A percentile compares a stretch with the other conserved stretches of the same genome.
Evolutionary conservation across 1,140 invertebrate genomes (phyloP).

Genomic region (Tetramorium parvispinum): DNA sequence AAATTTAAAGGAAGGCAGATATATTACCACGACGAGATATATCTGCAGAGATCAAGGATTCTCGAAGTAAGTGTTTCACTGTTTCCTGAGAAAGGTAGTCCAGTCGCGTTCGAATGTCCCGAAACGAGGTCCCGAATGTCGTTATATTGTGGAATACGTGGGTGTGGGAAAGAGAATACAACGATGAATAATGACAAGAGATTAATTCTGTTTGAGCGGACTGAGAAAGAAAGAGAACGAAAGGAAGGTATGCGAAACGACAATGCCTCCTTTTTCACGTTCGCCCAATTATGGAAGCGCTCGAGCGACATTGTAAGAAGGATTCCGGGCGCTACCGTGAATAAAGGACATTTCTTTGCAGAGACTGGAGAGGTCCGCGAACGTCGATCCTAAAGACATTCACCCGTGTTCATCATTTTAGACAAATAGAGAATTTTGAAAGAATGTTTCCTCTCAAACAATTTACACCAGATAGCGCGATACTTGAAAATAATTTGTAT

Average conservation of each 20-base stretch:
- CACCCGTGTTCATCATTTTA: slow-evolving; percentile 23
- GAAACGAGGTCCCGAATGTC: background rate
- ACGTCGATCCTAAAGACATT: slow-evolving; percentile 61
- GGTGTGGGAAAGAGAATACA: slow-evolving; percentile 6
- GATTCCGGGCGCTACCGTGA: slow-evolving; percentile 62
- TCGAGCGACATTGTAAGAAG: slow-evolving; percentile 64
- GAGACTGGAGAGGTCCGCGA: slow-evolving; percentile 20
- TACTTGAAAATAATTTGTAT: slow-evolving; percentile 50
- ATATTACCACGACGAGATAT: background rate
- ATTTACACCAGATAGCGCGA: slow-evolving; percentile 20
- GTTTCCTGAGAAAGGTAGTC: background rate
- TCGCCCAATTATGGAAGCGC: slow-evolving; percentile 72
- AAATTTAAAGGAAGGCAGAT: background rate
- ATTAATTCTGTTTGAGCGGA: slow-evolving; percentile 45
- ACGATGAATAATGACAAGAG: slow-evolving; percentile 62
- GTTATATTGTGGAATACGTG: slow-evolving; percentile 8
- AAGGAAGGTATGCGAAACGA: slow-evolving; percentile 49
- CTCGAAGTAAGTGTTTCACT: slow-evolving; percentile 8
- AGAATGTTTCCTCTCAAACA: background rate
- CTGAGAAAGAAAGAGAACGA: background rate
- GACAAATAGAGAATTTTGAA: slow-evolving; percentile 31
- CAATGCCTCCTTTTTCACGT: slow-evolving; percentile 67
- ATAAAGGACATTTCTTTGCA: slow-evolving; percentile 57
- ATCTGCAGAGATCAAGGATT: background rate
- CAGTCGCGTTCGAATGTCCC: background rate